Percentiles rank a stretch among this genome's conserved stretches.
Conservation (phyloP, 2,113 vertebrate genomes). For the Hippocampus abdominalis region DNA sequence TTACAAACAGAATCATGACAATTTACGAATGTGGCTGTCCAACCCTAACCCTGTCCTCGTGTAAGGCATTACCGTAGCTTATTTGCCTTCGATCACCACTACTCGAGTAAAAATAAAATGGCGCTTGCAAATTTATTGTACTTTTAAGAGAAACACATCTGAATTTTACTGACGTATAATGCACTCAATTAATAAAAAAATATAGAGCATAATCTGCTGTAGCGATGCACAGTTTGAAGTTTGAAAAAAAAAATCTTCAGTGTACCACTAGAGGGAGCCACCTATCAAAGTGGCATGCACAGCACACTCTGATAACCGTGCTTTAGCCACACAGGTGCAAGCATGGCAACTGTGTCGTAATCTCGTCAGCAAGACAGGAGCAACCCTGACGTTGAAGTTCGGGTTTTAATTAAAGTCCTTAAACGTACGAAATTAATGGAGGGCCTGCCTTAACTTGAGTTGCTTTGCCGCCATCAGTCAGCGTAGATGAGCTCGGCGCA, state of each 20-base stretch:
- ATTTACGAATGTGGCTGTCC: too few relatives aligned
- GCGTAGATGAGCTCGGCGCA: constrained; percentile 31
- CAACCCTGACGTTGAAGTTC: not conserved
- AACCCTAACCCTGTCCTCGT: too few relatives aligned
- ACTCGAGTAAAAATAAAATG: too few relatives aligned
- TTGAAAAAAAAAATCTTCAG: not conserved
- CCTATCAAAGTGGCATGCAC: not conserved
- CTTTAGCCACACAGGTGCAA: not conserved
- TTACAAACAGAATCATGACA: too few relatives aligned
- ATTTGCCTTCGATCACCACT: too few relatives aligned
- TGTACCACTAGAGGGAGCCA: not conserved
- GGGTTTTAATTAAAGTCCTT: not conserved
- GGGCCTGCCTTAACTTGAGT: not conserved
- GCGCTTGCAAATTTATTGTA: too few relatives aligned
- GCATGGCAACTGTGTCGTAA: not conserved
- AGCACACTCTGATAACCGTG: not conserved
- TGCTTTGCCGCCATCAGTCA: constrained; percentile 33
- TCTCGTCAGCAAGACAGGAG: not conserved
- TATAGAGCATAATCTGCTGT: too few relatives aligned
- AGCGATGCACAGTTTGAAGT: not conserved
- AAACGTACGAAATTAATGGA: not conserved
- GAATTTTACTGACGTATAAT: too few relatives aligned
- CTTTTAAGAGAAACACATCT: too few relatives aligned
- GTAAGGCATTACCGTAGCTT: too few relatives aligned
- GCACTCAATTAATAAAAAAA: too few relatives aligned